Percentiles rank a stretch among this genome's conserved stretches.
These are phyloP conservation scores for Ibycter americanus DNA, from an alignment of 2,797 vertebrate species.

Conservation along the genomic window DNA sequence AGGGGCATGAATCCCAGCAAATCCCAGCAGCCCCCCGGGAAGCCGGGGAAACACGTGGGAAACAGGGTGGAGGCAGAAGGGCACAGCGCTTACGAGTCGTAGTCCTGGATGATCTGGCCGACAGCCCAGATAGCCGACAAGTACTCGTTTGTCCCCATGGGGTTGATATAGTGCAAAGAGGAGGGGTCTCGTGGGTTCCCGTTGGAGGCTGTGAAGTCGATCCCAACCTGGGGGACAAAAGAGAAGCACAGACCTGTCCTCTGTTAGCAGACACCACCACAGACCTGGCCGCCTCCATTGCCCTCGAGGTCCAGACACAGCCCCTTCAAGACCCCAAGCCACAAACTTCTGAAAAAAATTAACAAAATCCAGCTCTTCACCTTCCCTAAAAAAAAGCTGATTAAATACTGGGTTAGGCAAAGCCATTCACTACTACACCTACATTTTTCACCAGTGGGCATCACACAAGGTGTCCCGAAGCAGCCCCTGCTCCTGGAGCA, in stretches of 20 bases:
- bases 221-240: conserved; percentile 86
- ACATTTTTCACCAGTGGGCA: not conserved
- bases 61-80: not conserved
- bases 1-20: not conserved
- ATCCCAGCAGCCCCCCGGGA: not conserved
- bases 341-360: not conserved
- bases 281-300: not conserved
- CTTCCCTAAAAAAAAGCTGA: not conserved
- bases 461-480: not conserved
- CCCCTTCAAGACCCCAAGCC: not conserved
- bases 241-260: not conserved
- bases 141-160: conserved; percentile 95
- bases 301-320: not conserved
- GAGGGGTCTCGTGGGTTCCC: conserved; percentile 93
- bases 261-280: not conserved
- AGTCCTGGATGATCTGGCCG: conserved; percentile 98
- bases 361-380: not conserved
- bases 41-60: not conserved
- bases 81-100: conserved; percentile 88
- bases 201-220: conserved; percentile 98
- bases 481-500: not conserved
- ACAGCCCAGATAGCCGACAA: conserved; percentile 96
- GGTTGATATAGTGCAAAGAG: conserved; percentile 97
- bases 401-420: not conserved
- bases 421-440: not conserved